These are phyloP conservation scores for Pavo muticus DNA, from an alignment of 2,113 vertebrate genomes.

Conservation along the genomic window DNA sequence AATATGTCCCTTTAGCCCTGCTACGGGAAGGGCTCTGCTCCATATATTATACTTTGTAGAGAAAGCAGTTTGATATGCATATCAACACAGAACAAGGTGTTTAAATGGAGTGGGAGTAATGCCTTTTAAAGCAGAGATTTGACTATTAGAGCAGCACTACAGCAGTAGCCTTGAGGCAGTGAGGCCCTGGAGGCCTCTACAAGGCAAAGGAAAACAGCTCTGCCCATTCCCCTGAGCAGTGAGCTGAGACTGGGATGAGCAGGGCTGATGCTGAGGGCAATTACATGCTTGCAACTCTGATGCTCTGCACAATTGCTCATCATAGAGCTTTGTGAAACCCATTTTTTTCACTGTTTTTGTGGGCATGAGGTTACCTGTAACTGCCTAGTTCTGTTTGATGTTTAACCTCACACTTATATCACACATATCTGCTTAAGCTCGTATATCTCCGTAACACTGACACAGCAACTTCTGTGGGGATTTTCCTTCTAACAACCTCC, in stretches of 20 bases:
- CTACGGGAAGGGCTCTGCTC: not conserved
- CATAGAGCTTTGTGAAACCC: not conserved
- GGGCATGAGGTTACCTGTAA: not conserved
- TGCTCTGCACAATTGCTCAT: not conserved
- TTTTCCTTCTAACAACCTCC: not conserved
- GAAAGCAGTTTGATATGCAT: not conserved
- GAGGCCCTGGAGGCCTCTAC: not conserved
- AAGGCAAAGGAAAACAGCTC: not conserved
- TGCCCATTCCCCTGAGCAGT: not conserved
- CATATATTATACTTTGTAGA: not conserved
- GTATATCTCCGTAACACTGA: rapidly evolving
- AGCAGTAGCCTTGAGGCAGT: not conserved
- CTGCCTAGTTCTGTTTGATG: not conserved
- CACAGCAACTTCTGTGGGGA: not conserved
- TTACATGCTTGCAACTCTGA: not conserved
- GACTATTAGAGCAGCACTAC: not conserved
- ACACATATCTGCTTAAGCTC: not conserved
- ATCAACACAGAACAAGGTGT: not conserved
- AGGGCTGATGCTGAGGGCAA: not conserved
- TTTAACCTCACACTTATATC: not conserved
- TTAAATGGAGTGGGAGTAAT: not conserved
- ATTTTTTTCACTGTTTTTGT: not conserved
- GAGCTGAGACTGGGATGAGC: not conserved
- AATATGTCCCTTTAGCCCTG: not conserved
- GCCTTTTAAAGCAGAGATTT: not conserved